Conservation (phyloP, 35 echinoderm and acorn worm genomes). For the Ptychodera flava region DNA sequence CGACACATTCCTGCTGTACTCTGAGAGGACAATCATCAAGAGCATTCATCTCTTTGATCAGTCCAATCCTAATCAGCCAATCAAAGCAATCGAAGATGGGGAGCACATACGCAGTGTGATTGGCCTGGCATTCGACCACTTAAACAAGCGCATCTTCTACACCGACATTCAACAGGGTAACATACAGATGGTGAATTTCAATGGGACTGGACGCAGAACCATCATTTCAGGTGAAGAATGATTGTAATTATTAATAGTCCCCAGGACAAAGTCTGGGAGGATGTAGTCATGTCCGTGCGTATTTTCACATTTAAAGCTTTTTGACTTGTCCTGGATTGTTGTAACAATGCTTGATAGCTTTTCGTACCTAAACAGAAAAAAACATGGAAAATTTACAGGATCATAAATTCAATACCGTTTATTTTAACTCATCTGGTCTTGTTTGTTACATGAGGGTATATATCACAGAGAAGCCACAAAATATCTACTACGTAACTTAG, state of each 20-base stretch:
- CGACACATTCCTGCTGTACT: slow-evolving; percentile 75
- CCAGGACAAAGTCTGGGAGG: not conserved
- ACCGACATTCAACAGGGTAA: slow-evolving; percentile 83
- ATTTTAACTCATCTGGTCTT: no score
- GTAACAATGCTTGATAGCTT: no score
- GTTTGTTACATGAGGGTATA: no score
- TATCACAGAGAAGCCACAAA: no score
- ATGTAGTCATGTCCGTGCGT: not conserved
- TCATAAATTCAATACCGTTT: no score
- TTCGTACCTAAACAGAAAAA: no score
- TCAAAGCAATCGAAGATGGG: slow-evolving; percentile 24
- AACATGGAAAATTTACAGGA: no score
- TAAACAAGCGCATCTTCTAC: slow-evolving; percentile 42
- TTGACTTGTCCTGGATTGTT: no score
- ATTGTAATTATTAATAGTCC: not conserved
- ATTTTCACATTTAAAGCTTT: no score
- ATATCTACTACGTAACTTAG: no score
- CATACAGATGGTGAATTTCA: slow-evolving; percentile 36
- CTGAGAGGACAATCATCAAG: slow-evolving; percentile 64
- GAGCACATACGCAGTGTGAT: slow-evolving; percentile 62
- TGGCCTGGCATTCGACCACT: slow-evolving; percentile 57
- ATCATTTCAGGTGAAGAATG: slow-evolving; percentile 29
- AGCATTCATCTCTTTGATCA: slow-evolving; percentile 36
- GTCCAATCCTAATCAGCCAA: slow-evolving; percentile 22
- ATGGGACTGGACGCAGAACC: slow-evolving; percentile 20